Conservation (phyloP, 1,140 invertebrate species). For the Saxidomus purpurata region DNA sequence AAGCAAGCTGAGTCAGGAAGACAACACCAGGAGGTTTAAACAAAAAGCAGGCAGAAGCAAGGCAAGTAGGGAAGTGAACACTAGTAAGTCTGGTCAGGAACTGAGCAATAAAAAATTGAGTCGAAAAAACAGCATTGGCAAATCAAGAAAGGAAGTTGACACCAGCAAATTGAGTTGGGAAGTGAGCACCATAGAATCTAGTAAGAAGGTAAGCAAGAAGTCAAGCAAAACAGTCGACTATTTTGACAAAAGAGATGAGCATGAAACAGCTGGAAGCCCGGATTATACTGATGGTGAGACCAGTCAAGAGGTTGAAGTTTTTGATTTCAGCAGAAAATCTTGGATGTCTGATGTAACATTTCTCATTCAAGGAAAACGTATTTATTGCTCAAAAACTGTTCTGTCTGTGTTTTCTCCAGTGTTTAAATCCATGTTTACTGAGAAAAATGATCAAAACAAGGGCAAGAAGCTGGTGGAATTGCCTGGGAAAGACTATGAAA, state of each 20-base stretch:
- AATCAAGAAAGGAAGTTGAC: neutral
- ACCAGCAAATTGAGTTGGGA: neutral
- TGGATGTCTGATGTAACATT: constrained; percentile 10
- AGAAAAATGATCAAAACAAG: neutral
- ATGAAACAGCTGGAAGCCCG: neutral
- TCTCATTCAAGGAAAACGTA: neutral
- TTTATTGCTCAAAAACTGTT: neutral
- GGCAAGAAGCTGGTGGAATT: neutral
- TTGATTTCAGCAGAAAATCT: neutral
- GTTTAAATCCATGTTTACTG: neutral
- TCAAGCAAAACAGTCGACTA: neutral
- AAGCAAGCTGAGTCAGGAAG: too few relatives aligned
- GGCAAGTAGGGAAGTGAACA: neutral
- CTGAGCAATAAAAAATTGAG: neutral
- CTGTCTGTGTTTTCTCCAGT: constrained; percentile 3
- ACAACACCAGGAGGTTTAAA: too few relatives aligned
- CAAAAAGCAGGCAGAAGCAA: too few relatives aligned
- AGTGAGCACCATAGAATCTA: neutral
- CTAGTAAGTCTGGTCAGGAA: neutral
- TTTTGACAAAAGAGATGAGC: neutral
- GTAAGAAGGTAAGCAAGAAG: neutral
- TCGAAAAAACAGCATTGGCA: neutral
- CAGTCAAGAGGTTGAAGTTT: neutral
- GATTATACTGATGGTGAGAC: neutral
- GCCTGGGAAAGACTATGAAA: neutral